Base-by-base conservation (phyloP, 37 sponge, comb jelly and placozoan genomes). In the Agelas oroides region DNA sequence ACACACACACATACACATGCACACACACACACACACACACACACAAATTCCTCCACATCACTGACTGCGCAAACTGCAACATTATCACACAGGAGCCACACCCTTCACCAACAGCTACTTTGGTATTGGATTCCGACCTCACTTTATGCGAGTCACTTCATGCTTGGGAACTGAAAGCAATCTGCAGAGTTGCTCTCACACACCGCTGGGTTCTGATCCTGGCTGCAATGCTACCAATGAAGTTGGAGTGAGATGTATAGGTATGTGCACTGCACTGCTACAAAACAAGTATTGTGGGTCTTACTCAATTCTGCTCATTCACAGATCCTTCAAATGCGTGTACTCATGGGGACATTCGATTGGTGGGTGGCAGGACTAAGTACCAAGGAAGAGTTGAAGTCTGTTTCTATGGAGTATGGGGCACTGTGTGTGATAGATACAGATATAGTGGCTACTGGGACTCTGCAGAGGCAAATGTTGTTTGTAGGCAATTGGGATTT, bases 131-230 rank as follows among this genome's bases (percentile, higher is more conserved):
- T 34, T 35, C 0, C 2, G 70, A 33, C 70, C 70, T 6, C 70
- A 2, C 37, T 0, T 34, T 23, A 69, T 69, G 37, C 70, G 31
- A 33, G 70, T 69, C 5, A 18, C 19, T 0, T 31, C 23, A 21
- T 69, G 70, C 32, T 35, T 15, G 8, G 70, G 70, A 35, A 35
- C 1, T 69, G 70, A 69, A 23, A 20, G 1, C 14, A 32, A 3
- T 35, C 70, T 69, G 34, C 34, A 5, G 37, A 37, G 32, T 35
- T 69, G 70, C 27, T 35, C 70, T 2, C 37, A 35, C 15, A 69
- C 70, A 69, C 70, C 70, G 16, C 70, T 69, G 27, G 70, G 70
- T 20, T 69, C 32, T 23, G 23, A 33, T 35, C 70, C 70, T 3
- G 21, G 23, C 70, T 69, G 70, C 23, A 35, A 23, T 21, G 21